phyloP scores from a whole-genome alignment of 2,113 vertebrate genomes.

The Maccullochella peelii region DNA sequence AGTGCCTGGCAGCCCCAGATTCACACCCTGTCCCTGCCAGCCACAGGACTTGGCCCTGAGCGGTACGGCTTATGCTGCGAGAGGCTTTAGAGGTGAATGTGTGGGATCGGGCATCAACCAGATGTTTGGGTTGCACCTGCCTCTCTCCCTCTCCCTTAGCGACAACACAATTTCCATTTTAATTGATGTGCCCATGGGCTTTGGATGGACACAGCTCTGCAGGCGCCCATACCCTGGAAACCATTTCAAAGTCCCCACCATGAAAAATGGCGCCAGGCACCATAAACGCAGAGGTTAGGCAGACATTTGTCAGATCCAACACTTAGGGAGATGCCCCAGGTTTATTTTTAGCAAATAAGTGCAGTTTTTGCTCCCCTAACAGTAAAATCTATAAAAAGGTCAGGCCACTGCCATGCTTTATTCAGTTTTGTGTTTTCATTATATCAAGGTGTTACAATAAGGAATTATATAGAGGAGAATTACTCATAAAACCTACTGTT shows the following conservation, averaged over 20 bases:
- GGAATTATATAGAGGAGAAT: neutral
- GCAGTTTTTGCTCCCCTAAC: slow-evolving; percentile 24
- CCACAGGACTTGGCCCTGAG: slow-evolving; percentile 60
- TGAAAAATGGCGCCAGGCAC: slow-evolving; percentile 51
- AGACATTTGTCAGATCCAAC: slow-evolving; percentile 53
- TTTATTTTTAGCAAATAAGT: slow-evolving; percentile 58
- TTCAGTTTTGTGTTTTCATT: slow-evolving; percentile 23
- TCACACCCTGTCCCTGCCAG: slow-evolving; percentile 68
- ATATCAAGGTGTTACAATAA: neutral
- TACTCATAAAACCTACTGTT: neutral
- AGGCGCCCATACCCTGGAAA: slow-evolving; percentile 55
- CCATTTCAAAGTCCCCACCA: slow-evolving; percentile 58
- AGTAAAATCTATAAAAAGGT: slow-evolving; percentile 14
- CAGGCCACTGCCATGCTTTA: slow-evolving; percentile 11
- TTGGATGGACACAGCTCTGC: slow-evolving; percentile 65
- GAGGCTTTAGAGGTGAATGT: slow-evolving; percentile 63
- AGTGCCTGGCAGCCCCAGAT: slow-evolving; percentile 63
- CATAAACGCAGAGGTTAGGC: slow-evolving; percentile 60
- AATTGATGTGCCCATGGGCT: slow-evolving; percentile 72
- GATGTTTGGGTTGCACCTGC: slow-evolving; percentile 78
- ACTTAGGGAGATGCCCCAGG: slow-evolving; percentile 32
- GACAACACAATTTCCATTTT: slow-evolving; percentile 75
- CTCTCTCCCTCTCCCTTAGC: slow-evolving; percentile 47
- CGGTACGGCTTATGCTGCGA: slow-evolving; percentile 56
- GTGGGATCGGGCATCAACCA: slow-evolving; percentile 73